phyloP scores from a whole-genome alignment of 2,113 vertebrate species.

The Eolophus roseicapilla region DNA sequence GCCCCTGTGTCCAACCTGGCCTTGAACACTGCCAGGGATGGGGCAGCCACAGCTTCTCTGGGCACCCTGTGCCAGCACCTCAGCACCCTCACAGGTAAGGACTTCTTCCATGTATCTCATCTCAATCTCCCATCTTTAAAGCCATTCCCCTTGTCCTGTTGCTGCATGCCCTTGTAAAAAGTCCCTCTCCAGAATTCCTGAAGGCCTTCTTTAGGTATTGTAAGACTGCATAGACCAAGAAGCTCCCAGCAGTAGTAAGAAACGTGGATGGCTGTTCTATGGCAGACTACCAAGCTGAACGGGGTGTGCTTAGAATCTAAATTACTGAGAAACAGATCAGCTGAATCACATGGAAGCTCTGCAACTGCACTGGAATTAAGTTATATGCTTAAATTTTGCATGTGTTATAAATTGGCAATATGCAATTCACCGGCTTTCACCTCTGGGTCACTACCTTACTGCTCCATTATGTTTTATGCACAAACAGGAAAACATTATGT shows the following conservation, averaged over 20 bases:
- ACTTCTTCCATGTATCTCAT: neutral
- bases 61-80: neutral
- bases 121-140: neutral
- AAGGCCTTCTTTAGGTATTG: neutral
- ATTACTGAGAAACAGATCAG: neutral
- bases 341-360: neutral
- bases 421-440: constrained; percentile 9
- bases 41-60: neutral
- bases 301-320: neutral
- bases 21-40: neutral
- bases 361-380: neutral
- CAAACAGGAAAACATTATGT: constrained; percentile 26
- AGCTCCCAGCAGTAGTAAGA: neutral
- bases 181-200: neutral
- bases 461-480: constrained; percentile 19
- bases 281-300: neutral
- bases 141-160: neutral
- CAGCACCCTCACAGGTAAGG: neutral
- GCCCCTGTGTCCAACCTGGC: neutral
- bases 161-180: neutral
- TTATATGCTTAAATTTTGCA: constrained; percentile 12
- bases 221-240: neutral
- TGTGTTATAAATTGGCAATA: neutral
- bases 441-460: constrained; percentile 24
- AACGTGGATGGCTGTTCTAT: neutral